A percentile compares a stretch with the other conserved stretches of the same genome.
Evolutionary conservation across 2,888 invertebrate genomes (phyloP).

Genomic region (Cactoblastis cactorum): DNA sequence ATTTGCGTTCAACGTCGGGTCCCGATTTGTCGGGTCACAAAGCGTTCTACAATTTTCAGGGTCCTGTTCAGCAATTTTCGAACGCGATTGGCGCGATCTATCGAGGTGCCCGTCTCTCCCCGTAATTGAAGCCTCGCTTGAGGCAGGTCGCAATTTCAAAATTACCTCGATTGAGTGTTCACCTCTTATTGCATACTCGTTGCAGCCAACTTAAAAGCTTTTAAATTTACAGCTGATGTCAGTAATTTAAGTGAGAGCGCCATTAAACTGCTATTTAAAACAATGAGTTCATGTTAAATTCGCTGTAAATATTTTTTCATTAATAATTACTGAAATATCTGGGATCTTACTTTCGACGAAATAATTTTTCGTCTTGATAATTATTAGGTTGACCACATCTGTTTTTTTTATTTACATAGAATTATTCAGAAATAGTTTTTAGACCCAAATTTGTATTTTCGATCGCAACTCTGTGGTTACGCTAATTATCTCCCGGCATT

Average conservation of each 20-base stretch:
- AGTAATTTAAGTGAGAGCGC: slow-evolving; percentile 43
- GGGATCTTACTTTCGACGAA: not conserved
- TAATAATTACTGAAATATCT: not conserved
- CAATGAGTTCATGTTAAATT: slow-evolving; percentile 37
- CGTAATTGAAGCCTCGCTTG: slow-evolving; percentile 67
- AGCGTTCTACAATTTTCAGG: slow-evolving; percentile 61
- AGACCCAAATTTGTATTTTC: slow-evolving; percentile 21
- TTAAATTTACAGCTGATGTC: slow-evolving; percentile 45
- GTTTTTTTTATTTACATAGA: not conserved
- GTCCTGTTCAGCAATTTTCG: slow-evolving; percentile 64
- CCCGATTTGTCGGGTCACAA: slow-evolving; percentile 65
- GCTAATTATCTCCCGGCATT: slow-evolving; percentile 51
- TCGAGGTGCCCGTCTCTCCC: slow-evolving; percentile 47
- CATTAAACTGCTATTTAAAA: slow-evolving; percentile 55
- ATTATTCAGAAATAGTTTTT: slow-evolving; percentile 7
- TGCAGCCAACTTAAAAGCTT: slow-evolving; percentile 48
- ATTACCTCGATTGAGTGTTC: slow-evolving; percentile 68
- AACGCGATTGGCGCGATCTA: slow-evolving; percentile 55
- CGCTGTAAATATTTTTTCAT: slow-evolving; percentile 8
- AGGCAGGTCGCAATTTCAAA: slow-evolving; percentile 71
- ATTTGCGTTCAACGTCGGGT: too few species aligned
- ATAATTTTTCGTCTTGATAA: not conserved
- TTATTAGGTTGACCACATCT: not conserved
- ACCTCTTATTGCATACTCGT: slow-evolving; percentile 46
- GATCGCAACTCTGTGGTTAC: slow-evolving; percentile 33